phyloP scores from a whole-genome alignment of 2,797 vertebrate species.

The Hephaestus fuliginosus region DNA sequence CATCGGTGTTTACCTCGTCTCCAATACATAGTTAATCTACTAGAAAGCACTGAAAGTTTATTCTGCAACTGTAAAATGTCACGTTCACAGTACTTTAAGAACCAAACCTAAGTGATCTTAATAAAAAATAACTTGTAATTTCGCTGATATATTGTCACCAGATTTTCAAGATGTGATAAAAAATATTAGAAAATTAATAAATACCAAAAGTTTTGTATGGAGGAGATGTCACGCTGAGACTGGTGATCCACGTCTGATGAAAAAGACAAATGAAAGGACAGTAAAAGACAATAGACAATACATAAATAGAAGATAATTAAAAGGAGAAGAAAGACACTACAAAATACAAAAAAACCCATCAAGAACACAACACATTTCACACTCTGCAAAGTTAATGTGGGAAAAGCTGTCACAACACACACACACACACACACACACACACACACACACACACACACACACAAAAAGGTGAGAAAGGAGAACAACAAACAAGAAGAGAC shows the following conservation, averaged over 20 bases:
- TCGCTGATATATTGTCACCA: not conserved
- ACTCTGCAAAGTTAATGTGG: not conserved
- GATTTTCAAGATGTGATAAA: not conserved
- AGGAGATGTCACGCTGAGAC: not conserved
- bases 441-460: not conserved
- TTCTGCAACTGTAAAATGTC: not conserved
- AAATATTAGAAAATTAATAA: not conserved
- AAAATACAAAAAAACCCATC: not conserved
- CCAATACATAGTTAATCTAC: not conserved
- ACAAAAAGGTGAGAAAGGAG: not conserved
- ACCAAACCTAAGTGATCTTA: not conserved
- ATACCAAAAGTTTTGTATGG: too few relatives aligned
- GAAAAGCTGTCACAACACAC: not conserved
- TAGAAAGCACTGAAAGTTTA: not conserved
- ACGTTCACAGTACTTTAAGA: not conserved
- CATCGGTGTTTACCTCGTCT: not conserved
- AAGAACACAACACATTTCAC: not conserved
- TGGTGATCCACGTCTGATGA: not conserved
- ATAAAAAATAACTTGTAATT: too few relatives aligned
- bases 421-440: not conserved
- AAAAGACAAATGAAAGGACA: not conserved
- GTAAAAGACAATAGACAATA: not conserved
- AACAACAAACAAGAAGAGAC: constrained; percentile 17
- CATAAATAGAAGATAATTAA: not conserved
- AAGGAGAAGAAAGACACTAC: not conserved